These are phyloP conservation scores for Chrysomela aeneicollis DNA, from an alignment of 2,888 invertebrate species.

Conservation along the genomic window DNA sequence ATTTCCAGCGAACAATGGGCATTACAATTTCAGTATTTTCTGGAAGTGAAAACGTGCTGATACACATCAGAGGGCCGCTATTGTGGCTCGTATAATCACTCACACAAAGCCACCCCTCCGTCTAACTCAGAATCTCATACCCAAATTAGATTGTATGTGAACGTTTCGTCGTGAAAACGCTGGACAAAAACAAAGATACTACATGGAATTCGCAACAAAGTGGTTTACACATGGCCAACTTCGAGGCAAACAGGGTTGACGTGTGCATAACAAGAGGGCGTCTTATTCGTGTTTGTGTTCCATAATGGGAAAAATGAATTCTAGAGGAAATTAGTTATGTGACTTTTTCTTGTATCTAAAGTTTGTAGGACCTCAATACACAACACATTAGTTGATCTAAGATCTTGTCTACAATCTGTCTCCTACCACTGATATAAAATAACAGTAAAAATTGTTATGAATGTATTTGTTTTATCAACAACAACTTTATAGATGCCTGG, in stretches of 20 bases:
- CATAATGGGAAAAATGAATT: background rate
- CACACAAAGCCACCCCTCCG: background rate
- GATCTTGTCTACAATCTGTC: too few relatives aligned
- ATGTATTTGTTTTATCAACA: too few relatives aligned
- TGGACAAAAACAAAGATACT: background rate
- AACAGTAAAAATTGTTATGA: too few relatives aligned
- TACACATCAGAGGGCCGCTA: background rate
- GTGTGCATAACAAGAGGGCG: slow-evolving; percentile 3
- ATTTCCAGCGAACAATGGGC: too few relatives aligned
- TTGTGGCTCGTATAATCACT: background rate
- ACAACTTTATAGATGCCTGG: too few relatives aligned
- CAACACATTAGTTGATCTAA: too few relatives aligned
- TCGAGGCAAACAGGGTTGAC: background rate
- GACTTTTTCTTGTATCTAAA: too few relatives aligned
- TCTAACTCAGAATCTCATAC: background rate
- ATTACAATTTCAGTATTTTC: too few relatives aligned
- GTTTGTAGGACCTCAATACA: too few relatives aligned
- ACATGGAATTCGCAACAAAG: slow-evolving; percentile 2
- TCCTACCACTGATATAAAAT: too few relatives aligned
- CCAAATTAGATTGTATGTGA: background rate
- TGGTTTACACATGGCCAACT: background rate
- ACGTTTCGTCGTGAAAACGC: slow-evolving; percentile 2
- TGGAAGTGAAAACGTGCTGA: too few relatives aligned
- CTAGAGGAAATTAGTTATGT: background rate
- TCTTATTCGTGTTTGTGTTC: background rate